Evolutionary conservation across 2,888 invertebrate genomes (phyloP).

Genomic region (Sminthurinus aureus): DNA sequence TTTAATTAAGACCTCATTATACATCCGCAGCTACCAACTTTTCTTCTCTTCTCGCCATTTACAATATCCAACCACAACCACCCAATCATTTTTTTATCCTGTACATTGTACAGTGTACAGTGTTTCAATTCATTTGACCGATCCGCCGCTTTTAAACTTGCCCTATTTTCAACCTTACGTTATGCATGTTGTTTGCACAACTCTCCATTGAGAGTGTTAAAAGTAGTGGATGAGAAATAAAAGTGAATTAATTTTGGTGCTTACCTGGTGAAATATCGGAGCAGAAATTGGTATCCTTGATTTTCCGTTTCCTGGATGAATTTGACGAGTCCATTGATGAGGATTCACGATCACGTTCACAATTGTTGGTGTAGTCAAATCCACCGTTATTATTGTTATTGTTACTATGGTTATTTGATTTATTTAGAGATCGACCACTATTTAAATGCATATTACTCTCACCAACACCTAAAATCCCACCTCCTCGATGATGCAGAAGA

Average conservation of each 20-base stretch:
- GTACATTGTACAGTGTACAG: too few relatives aligned
- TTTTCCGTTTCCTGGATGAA: not conserved
- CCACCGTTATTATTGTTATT: not conserved
- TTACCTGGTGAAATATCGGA: conserved; percentile 8
- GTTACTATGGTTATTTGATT: not conserved
- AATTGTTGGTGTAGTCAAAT: not conserved
- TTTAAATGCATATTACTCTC: conserved; percentile 4
- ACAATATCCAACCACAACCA: too few relatives aligned
- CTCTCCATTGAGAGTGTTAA: too few relatives aligned
- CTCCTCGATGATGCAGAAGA: not conserved
- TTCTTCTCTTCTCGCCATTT: conserved; percentile 10
- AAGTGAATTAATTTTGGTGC: not conserved
- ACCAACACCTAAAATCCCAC: not conserved
- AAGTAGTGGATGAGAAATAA: not conserved
- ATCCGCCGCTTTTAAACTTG: too few relatives aligned
- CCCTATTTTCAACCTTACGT: too few relatives aligned
- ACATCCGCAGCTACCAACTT: conserved; percentile 54
- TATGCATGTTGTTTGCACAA: too few relatives aligned
- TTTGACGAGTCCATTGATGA: not conserved
- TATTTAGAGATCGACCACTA: not conserved
- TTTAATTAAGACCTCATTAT: conserved; percentile 60
- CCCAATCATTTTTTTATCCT: too few relatives aligned
- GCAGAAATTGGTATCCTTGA: not conserved
- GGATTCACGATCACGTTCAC: not conserved
- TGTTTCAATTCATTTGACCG: too few relatives aligned